Conservation (phyloP, 2,113 vertebrate species). For the Peromyscus leucopus region DNA sequence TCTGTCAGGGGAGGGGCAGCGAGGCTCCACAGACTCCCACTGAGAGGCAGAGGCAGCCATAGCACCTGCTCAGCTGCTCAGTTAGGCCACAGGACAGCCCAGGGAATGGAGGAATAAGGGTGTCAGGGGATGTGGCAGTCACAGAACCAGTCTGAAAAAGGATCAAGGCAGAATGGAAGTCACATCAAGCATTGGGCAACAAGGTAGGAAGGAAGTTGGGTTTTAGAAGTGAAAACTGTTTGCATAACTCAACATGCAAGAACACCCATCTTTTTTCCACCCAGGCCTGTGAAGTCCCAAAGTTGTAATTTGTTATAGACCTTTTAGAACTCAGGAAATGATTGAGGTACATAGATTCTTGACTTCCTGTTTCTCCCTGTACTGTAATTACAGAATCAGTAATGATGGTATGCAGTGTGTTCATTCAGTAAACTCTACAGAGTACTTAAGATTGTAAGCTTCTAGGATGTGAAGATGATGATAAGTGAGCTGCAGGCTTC, state of each 20-base stretch:
- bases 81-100: slow-evolving; percentile 53
- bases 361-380: background rate
- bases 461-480: background rate
- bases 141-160: background rate
- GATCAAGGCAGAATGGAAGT: background rate
- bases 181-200: background rate
- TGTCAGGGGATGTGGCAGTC: slow-evolving; percentile 27
- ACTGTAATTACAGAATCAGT: background rate
- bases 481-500: background rate
- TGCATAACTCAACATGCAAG: background rate
- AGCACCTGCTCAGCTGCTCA: slow-evolving; percentile 52
- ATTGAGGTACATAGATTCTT: background rate
- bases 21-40: slow-evolving; percentile 17
- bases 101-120: slow-evolving; percentile 27
- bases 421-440: background rate
- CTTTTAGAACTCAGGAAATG: background rate
- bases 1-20: background rate
- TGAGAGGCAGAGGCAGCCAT: background rate
- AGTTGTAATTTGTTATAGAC: background rate
- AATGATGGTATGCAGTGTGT: background rate
- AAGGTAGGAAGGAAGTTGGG: background rate
- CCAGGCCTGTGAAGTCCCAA: background rate
- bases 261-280: background rate
- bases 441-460: background rate
- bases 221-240: slow-evolving; percentile 31